A percentile compares a stretch with the other conserved stretches of the same genome.
These are phyloP conservation scores for Gnathonemus echidnorhynchus DNA, from an alignment of 2,113 vertebrate species.

Conservation along the genomic window DNA sequence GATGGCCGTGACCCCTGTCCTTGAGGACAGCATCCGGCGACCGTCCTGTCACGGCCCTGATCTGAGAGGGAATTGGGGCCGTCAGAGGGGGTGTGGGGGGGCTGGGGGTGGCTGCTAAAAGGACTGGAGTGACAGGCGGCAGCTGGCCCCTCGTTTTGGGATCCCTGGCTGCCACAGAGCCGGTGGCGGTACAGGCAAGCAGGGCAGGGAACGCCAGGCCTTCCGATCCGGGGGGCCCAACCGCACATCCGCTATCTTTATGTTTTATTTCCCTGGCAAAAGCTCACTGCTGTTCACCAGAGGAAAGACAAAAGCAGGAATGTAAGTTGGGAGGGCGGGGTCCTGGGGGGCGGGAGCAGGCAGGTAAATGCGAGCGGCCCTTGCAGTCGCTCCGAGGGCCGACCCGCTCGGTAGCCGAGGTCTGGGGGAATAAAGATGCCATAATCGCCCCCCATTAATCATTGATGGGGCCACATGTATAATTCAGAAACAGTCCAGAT, in stretches of 20 bases:
- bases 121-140: constrained; percentile 22
- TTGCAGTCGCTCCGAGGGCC: background rate
- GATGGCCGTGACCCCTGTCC: constrained; percentile 24
- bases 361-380: background rate
- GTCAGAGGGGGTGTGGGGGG: background rate
- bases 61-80: constrained; percentile 28
- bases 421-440: background rate
- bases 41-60: constrained; percentile 33
- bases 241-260: background rate
- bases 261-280: background rate
- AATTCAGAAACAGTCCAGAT: constrained; percentile 15
- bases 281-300: background rate
- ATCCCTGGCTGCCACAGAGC: background rate
- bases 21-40: constrained; percentile 30
- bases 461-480: constrained; percentile 23
- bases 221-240: background rate
- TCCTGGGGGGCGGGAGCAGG: background rate
- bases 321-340: background rate
- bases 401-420: background rate
- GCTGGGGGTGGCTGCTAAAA: constrained; percentile 14
- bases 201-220: background rate
- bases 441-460: constrained; percentile 26
- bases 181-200: background rate
- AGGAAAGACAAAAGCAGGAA: background rate
- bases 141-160: background rate